Evolutionary conservation across 2,888 invertebrate genomes (phyloP), one percentile per base, ranked within the genome.

Genomic region (Drosophila parthenogenetica): DNA sequence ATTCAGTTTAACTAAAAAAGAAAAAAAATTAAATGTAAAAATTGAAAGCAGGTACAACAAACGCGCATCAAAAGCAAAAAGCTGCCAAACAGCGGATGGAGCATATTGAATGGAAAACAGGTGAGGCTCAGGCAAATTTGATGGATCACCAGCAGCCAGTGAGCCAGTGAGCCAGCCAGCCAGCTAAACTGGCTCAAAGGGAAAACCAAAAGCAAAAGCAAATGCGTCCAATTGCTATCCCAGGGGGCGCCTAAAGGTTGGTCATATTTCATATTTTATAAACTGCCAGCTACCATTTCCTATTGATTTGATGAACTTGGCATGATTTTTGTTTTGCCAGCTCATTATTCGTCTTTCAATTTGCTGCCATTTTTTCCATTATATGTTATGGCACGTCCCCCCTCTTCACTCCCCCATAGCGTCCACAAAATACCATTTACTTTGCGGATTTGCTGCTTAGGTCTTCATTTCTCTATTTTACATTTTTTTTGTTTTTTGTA

Each of bases 301-400:
- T 70, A 84, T 84, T 81, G 84, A 76, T 87, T 78, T 73, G 80
- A 77, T 87, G 78, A 79, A 77, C 78, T 73, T 61, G 85, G 82
- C 78, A 87, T 82, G 87, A 80, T 80, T 84, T 87, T 84, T 87
- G 80, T 82, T 85, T 87, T 71, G 80, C 83, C 86, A 83, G 83
- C 86, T 84, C 79, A 86, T 86, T 84, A 87, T 85, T 77, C 75
- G 76, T 68, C 72, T 87, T 82, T 84, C 80, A 84, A 79, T 85
- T 80, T 81, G 68, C 69, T 55, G 59, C 68, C 22, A 57, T 59
- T 39, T 35, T 16, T 46, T n/a, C 45, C 19, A 22, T 45, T 64
- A 51, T 54, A 40, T 50, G 49, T 29, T 32, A 11, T 14, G 61
- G 43, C 45, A 40, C 43, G 29, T n/a, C n/a, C 35, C 57, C 19